Percentiles rank a stretch among this genome's conserved stretches.
phyloP scores from a whole-genome alignment of 64 coral and sea anemone species.

The Montipora capricornis region DNA sequence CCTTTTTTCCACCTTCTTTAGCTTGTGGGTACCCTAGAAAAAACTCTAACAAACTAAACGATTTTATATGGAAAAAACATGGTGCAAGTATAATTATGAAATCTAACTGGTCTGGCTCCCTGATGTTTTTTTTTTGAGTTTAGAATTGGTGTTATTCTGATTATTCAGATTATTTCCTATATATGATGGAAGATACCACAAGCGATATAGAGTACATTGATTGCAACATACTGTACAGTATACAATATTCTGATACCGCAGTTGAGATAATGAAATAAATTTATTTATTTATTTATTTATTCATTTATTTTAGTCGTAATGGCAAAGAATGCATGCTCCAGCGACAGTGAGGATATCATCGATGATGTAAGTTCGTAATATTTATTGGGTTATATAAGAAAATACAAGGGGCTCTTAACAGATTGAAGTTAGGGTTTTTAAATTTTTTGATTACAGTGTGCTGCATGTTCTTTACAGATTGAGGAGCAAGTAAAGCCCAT shows the following conservation, averaged over 20 bases:
- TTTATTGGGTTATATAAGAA: neutral
- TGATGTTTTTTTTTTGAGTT: no score
- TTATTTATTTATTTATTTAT: neutral
- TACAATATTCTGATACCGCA: neutral
- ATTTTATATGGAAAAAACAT: no score
- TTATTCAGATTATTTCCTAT: neutral
- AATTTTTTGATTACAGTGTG: no score
- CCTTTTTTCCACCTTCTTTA: neutral
- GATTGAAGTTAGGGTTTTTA: neutral
- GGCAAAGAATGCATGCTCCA: neutral
- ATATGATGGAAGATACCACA: neutral
- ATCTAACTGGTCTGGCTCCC: no score
- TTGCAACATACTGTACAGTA: neutral
- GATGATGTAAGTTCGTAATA: neutral
- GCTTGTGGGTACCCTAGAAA: neutral
- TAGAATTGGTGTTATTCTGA: no score
- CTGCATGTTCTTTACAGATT: no score
- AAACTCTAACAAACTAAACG: no score
- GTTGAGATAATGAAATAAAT: neutral
- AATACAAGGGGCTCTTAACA: neutral
- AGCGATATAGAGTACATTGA: neutral
- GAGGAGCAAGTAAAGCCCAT: neutral
- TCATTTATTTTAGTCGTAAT: neutral
- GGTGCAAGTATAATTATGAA: no score
- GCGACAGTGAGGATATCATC: neutral